Base-by-base conservation (phyloP, 2,797 vertebrate species). In the Sebastes cheni region DNA sequence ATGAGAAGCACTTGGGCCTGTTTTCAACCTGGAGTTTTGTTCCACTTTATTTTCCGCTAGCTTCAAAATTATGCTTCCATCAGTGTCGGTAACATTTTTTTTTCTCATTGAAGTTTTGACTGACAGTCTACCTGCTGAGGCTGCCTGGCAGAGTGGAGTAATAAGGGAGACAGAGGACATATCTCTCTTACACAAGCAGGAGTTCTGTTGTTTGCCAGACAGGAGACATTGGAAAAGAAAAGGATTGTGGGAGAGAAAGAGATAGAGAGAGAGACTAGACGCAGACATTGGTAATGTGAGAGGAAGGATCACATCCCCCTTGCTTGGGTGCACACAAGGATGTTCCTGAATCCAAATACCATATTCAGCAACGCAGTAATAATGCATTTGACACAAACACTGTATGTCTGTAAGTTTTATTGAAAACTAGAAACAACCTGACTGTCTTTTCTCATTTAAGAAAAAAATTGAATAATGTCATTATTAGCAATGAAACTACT, bases 21-120 rank as follows among this genome's bases (percentile, higher is more conserved):
- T 85, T 71, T 78, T 83, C 61, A 86, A 82, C 77, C 32, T 20
- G 3, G 32, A 86, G 79, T 82, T 89, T 91, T 88, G 77, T 88
- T 86, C 74, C 30, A 61, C 67, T 88, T 84, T 75, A 80, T 77
- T 89, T 87, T 82, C 81, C 87, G 76, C 62, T 54, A 82, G 42
- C 83, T 84, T 80, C 59, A 75, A 81, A 87, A 87, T 84, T 75
- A 60, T 90, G 80, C 70, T 82, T 32, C 74, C 77, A 82, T 89
- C 79, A 85, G 77, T 52, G 22, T 75, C 46, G 34, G 27, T 39
- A 32, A 68, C 27, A 6, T 34, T 72, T 66, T 65, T 65, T 65
- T 64, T 16, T 2, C 29, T 71, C 29, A 22, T 59, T 61, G 55
- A 52, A 25, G 54, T 64, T 75, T 69, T 86, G 88, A 89, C 39